A percentile compares a stretch with the other conserved stretches of the same genome.
These are phyloP conservation scores for Scaptomyza hsui DNA, from an alignment of 1,140 invertebrate species.

Conservation along the genomic window DNA sequence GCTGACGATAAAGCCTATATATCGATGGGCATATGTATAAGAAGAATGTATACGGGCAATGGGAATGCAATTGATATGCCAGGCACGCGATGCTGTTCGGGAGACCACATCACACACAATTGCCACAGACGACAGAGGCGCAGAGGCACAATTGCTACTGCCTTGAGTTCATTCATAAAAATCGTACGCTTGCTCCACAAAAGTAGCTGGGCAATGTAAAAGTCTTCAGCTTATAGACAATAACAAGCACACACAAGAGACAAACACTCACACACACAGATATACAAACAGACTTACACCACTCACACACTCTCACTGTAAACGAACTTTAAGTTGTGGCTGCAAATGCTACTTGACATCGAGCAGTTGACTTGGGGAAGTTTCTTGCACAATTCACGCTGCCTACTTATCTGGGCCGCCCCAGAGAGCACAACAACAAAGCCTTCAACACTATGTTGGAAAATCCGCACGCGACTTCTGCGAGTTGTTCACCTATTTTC, in stretches of 20 bases:
- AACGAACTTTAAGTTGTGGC: constrained; percentile 42
- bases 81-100: constrained; percentile 50
- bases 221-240: constrained; percentile 51
- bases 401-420: constrained; percentile 63
- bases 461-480: constrained; percentile 52
- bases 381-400: constrained; percentile 49
- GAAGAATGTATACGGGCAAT: constrained; percentile 3
- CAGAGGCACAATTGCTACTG: constrained; percentile 16
- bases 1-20: constrained; percentile 1
- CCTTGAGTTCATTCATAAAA: constrained; percentile 71
- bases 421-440: constrained; percentile 14
- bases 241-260: constrained; percentile 27
- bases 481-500: constrained; percentile 1
- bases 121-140: constrained; percentile 17
- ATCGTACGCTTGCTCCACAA: constrained; percentile 40
- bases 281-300: constrained; percentile 11
- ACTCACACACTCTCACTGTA: constrained; percentile 10
- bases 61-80: constrained; percentile 58
- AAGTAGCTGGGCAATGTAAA: constrained; percentile 30
- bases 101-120: constrained; percentile 38
- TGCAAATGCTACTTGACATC: constrained; percentile 38
- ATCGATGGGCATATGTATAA: constrained; percentile 5
- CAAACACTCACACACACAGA: neutral
- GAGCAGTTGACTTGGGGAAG: constrained; percentile 32
- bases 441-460: constrained; percentile 20